Evolutionary conservation across 2,113 vertebrate genomes (phyloP).

Genomic region (Channa maculata): DNA sequence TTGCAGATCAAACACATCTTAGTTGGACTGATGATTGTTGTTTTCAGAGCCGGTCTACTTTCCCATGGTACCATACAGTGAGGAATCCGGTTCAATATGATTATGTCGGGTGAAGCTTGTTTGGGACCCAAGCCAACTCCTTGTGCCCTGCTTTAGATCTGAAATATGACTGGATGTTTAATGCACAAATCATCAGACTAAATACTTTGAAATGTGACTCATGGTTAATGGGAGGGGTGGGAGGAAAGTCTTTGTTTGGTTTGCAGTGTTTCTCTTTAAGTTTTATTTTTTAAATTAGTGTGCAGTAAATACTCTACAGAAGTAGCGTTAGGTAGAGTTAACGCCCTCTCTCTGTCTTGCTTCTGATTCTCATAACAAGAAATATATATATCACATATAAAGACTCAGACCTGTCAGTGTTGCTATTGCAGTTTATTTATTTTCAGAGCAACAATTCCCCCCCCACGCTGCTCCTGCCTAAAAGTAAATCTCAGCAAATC

Average conservation of each 20-base stretch:
- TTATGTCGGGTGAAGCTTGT: constrained; percentile 48
- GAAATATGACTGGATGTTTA: constrained; percentile 25
- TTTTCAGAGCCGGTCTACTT: constrained; percentile 44
- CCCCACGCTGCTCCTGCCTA: constrained; percentile 63
- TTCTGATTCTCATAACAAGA: neutral
- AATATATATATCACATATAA: constrained; percentile 10
- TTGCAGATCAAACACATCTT: constrained; percentile 45
- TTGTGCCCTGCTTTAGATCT: constrained; percentile 39
- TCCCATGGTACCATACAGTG: constrained; percentile 62
- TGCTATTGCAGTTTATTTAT: constrained; percentile 52
- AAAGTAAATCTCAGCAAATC: constrained; percentile 69
- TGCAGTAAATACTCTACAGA: too few species aligned
- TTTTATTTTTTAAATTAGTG: neutral
- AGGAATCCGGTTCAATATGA: constrained; percentile 55
- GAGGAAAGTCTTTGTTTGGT: neutral
- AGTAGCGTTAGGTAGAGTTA: too few species aligned
- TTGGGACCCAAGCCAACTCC: constrained; percentile 56
- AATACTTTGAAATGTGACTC: neutral
- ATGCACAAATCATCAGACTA: constrained; percentile 43
- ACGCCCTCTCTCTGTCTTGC: too few species aligned
- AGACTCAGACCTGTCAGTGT: constrained; percentile 7
- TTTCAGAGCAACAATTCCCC: constrained; percentile 57
- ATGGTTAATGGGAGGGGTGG: constrained; percentile 1
- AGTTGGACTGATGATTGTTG: constrained; percentile 2
- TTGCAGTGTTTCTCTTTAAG: neutral